These are phyloP conservation scores for Cebus imitator DNA, from an alignment of 2,113 vertebrate species.

Conservation along the genomic window DNA sequence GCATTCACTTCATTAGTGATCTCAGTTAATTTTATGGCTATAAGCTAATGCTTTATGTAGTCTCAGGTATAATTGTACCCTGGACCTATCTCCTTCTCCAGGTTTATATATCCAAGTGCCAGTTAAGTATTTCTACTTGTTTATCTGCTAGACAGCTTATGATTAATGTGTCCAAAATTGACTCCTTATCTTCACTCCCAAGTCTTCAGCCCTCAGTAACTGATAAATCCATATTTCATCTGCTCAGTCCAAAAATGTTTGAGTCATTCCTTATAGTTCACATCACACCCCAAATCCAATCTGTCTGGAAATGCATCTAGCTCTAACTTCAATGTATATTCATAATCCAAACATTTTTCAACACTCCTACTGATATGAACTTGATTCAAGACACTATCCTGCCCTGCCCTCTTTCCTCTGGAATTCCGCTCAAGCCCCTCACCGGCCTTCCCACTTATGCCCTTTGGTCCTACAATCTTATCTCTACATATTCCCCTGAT, in stretches of 20 bases:
- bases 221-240: neutral
- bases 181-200: neutral
- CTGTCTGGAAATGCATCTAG: neutral
- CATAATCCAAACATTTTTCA: neutral
- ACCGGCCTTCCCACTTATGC: neutral
- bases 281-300: neutral
- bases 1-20: neutral
- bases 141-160: neutral
- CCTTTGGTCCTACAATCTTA: neutral
- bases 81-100: neutral
- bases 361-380: neutral
- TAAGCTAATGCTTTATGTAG: neutral
- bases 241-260: neutral
- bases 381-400: neutral
- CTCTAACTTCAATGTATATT: constrained; percentile 8
- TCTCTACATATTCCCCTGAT: neutral
- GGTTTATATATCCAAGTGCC: neutral
- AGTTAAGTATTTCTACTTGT: neutral
- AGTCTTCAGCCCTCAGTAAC: neutral
- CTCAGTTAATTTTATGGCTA: neutral
- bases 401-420: neutral
- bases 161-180: neutral
- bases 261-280: neutral
- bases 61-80: neutral
- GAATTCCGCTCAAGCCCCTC: neutral